Evolutionary conservation across 2,113 vertebrate species (phyloP).

Genomic region (Nymphicus hollandicus): DNA sequence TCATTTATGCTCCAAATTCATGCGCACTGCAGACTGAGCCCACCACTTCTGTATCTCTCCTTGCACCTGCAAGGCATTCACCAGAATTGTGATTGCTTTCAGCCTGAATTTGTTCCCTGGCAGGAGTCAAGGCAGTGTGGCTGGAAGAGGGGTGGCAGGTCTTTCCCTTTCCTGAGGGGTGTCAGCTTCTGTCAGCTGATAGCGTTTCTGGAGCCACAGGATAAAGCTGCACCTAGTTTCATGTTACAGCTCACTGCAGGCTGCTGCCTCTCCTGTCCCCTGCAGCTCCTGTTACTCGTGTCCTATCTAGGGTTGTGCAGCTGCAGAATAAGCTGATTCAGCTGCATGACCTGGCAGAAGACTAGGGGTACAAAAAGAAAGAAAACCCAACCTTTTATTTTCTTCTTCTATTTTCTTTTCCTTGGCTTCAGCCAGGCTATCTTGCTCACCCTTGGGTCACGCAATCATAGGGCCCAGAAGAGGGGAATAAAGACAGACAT

Average conservation of each 20-base stretch:
- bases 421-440: not conserved
- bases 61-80: rapidly evolving
- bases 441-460: not conserved
- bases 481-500: not conserved
- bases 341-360: not conserved
- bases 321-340: not conserved
- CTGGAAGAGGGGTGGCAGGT: too few relatives aligned
- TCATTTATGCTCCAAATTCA: not conserved
- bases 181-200: not conserved
- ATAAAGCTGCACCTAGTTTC: not conserved
- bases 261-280: not conserved
- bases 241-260: not conserved
- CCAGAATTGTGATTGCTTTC: not conserved
- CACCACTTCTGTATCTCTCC: not conserved
- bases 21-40: not conserved
- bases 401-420: too few relatives aligned
- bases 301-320: not conserved
- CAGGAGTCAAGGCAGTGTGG: not conserved
- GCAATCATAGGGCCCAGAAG: not conserved
- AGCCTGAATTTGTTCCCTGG: not conserved
- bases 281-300: not conserved
- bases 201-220: not conserved
- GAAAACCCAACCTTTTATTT: not conserved
- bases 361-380: not conserved
- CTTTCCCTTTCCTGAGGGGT: not conserved